phyloP scores from a whole-genome alignment of 1,140 invertebrate species.

The Anoplophora glabripennis region DNA sequence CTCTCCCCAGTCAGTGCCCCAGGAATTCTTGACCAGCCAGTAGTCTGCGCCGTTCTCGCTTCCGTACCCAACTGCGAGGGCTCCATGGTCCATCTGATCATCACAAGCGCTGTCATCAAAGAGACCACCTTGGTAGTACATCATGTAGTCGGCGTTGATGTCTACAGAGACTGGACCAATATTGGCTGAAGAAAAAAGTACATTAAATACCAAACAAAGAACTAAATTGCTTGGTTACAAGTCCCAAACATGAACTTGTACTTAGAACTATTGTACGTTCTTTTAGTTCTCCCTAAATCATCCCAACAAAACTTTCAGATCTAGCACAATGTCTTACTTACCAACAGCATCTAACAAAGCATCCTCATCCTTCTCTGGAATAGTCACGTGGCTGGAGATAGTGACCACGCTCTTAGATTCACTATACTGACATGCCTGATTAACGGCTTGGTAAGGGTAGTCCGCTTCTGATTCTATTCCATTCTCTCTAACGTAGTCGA shows the following conservation, averaged over 20 bases:
- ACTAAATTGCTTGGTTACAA: too few species aligned
- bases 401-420: conserved; percentile 3
- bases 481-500: conserved; percentile 5
- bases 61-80: conserved; percentile 33
- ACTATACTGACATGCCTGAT: conserved; percentile 6
- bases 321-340: too few species aligned
- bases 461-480: conserved; percentile 18
- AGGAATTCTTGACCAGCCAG: conserved; percentile 34
- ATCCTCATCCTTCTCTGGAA: conserved; percentile 1
- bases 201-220: background rate
- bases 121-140: conserved; percentile 24
- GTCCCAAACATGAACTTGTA: too few species aligned
- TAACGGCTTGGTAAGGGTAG: conserved; percentile 15
- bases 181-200: background rate
- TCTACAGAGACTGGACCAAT: conserved; percentile 75
- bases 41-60: conserved; percentile 23
- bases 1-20: conserved; percentile 34
- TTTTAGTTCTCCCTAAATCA: too few species aligned
- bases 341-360: conserved; percentile 59
- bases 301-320: too few species aligned
- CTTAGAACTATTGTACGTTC: too few species aligned
- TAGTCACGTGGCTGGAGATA: conserved; percentile 4
- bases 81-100: conserved; percentile 26
- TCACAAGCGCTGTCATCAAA: conserved; percentile 13
- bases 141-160: conserved; percentile 72